A percentile compares a stretch with the other conserved stretches of the same genome.
These are phyloP conservation scores for Osedax fenrisi DNA, from an alignment of 2,888 invertebrate species.

Conservation along the genomic window DNA sequence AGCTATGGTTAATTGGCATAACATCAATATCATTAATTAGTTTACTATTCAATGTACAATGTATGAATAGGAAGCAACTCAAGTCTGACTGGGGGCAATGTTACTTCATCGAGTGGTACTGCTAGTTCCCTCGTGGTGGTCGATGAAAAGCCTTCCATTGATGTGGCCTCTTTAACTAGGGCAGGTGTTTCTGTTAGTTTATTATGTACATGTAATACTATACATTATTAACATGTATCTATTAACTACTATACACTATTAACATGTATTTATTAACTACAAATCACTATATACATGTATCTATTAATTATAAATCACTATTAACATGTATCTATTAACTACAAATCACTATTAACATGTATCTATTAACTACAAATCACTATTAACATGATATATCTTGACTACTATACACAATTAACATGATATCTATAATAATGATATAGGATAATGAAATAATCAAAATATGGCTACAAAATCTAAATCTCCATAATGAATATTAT, in stretches of 20 bases:
- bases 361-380: no score
- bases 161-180: neutral
- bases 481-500: neutral
- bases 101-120: neutral
- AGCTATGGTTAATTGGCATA: neutral
- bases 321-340: neutral
- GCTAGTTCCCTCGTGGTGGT: neutral
- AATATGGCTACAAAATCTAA: neutral
- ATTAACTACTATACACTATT: neutral
- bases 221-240: neutral
- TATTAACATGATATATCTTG: no score
- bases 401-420: neutral
- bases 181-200: neutral
- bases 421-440: neutral
- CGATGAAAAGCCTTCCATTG: neutral
- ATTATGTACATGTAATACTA: no score
- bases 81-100: neutral
- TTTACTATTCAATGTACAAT: neutral
- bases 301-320: no score
- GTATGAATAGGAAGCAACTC: neutral
- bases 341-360: neutral
- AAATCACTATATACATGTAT: no score
- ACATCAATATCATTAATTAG: neutral
- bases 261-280: no score
- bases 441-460: neutral